phyloP scores from a whole-genome alignment of 2,888 invertebrate genomes.

The Embidobia sp. region DNA sequence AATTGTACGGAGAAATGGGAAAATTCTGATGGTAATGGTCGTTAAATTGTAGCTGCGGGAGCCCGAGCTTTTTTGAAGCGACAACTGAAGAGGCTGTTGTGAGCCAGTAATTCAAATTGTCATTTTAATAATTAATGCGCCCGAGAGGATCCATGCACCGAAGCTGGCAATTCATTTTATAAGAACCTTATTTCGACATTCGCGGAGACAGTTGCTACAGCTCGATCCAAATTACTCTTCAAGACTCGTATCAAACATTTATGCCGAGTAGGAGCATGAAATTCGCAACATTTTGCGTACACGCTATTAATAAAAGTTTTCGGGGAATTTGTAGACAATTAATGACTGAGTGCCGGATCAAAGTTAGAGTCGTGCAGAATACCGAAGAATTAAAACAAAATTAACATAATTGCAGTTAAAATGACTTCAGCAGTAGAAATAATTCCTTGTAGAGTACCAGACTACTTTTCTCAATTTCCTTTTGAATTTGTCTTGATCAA shows the following conservation, averaged over 20 bases:
- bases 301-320: too few species aligned
- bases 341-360: too few species aligned
- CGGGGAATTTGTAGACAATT: background rate
- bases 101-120: slow-evolving; percentile 45
- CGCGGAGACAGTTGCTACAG: background rate
- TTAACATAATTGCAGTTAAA: too few species aligned
- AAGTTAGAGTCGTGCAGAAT: too few species aligned
- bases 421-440: too few species aligned
- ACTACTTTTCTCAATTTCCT: too few species aligned
- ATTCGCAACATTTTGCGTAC: too few species aligned
- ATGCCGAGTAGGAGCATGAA: background rate
- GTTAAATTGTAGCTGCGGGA: slow-evolving; percentile 36
- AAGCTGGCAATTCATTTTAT: slow-evolving; percentile 18
- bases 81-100: slow-evolving; percentile 28
- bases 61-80: slow-evolving; percentile 9
- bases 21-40: slow-evolving; percentile 26
- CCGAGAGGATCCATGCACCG: slow-evolving; percentile 21
- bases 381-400: too few species aligned
- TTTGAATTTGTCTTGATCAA: too few species aligned
- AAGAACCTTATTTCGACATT: slow-evolving; percentile 2
- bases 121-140: slow-evolving; percentile 46
- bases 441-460: too few species aligned
- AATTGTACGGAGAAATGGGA: slow-evolving; percentile 16
- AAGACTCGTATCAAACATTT: background rate
- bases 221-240: slow-evolving; percentile 2